Conservation (phyloP, 1,140 invertebrate genomes). For the Drosophila arizonae region DNA sequence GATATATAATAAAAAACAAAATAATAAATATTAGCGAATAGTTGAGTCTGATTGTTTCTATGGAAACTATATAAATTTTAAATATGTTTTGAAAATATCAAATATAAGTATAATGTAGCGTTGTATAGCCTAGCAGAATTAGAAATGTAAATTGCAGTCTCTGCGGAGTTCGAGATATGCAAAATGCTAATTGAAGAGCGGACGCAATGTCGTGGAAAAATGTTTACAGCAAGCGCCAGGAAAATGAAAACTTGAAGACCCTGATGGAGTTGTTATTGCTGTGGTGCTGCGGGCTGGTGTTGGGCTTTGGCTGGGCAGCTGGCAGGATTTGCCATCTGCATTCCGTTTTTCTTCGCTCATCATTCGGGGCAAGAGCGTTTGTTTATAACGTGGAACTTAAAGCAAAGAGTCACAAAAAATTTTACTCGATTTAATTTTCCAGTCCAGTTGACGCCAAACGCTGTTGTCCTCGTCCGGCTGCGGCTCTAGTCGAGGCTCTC, state of each 20-base stretch:
- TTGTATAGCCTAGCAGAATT: background rate
- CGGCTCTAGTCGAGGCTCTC: constrained; percentile 26
- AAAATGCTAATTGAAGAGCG: constrained; percentile 79
- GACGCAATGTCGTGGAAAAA: constrained; percentile 76
- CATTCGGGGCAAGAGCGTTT: constrained; percentile 39
- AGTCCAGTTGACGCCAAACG: constrained; percentile 59
- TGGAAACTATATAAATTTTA: no score
- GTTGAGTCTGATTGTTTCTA: no score
- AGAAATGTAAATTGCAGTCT: constrained; percentile 50
- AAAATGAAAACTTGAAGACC: constrained; percentile 62
- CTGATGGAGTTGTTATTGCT: constrained; percentile 18
- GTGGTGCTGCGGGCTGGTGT: constrained; percentile 1
- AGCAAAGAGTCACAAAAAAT: constrained; percentile 73
- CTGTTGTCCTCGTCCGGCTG: constrained; percentile 5
- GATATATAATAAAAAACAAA: no score
- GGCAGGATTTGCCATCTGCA: constrained; percentile 17
- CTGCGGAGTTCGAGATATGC: constrained; percentile 15
- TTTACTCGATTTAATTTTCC: constrained; percentile 81
- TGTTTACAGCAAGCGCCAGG: constrained; percentile 56
- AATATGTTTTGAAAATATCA: no score
- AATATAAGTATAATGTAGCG: no score
- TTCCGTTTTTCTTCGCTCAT: background rate
- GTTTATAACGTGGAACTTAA: constrained; percentile 64
- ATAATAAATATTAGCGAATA: no score
- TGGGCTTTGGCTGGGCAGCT: constrained; percentile 30